Percentiles rank a stretch among this genome's conserved stretches.
Conservation (phyloP, 2,888 invertebrate species). For the Trileptium ribeirensis region DNA sequence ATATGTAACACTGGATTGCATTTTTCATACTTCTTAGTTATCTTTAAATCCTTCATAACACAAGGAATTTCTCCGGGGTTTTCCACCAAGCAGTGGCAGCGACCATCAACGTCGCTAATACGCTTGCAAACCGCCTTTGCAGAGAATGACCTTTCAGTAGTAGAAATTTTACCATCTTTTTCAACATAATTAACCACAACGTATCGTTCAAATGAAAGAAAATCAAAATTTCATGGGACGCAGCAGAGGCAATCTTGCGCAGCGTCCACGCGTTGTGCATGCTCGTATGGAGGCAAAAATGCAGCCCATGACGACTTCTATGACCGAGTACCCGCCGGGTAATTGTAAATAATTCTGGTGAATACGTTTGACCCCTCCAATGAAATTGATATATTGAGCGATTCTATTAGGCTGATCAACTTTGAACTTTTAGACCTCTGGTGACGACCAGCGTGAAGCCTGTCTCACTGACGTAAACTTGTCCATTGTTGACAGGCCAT, state of each 20-base stretch:
- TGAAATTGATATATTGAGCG: conserved; percentile 15
- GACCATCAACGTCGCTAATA: not conserved
- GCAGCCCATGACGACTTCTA: conserved; percentile 21
- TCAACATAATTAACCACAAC: not conserved
- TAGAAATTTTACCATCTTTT: not conserved
- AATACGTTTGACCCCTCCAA: conserved; percentile 21
- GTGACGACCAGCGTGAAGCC: not conserved
- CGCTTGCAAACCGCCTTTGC: not conserved
- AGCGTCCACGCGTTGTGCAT: conserved; percentile 23
- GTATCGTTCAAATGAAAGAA: not conserved
- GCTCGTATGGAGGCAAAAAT: not conserved
- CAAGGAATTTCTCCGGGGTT: too few species aligned
- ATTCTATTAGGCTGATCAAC: conserved; percentile 14
- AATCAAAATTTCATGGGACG: too few species aligned
- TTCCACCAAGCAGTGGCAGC: too few species aligned
- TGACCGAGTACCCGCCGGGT: conserved; percentile 20
- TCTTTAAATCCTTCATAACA: too few species aligned
- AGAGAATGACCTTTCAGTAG: not conserved
- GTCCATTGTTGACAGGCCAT: not conserved
- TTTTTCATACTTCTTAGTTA: conserved; percentile 5
- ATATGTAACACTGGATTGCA: not conserved
- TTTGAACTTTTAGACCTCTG: not conserved
- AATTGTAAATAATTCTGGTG: conserved; percentile 23
- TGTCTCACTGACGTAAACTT: not conserved
- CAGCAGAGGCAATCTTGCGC: too few species aligned